phyloP scores from a whole-genome alignment of 1,140 invertebrate species.

The Macrostomum lignano region DNA sequence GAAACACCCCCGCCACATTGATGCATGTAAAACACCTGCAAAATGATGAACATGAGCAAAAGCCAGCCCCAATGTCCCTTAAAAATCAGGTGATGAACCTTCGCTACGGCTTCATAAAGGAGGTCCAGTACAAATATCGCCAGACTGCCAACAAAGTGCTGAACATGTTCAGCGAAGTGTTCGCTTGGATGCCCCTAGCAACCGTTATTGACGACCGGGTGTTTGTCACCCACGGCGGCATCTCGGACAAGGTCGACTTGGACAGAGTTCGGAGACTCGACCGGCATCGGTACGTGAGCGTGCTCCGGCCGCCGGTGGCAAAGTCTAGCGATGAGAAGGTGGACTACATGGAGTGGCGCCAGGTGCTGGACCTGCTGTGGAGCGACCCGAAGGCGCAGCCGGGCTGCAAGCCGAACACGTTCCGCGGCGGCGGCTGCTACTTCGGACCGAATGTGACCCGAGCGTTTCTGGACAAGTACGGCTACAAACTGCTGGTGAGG shows the following conservation, averaged over 20 bases:
- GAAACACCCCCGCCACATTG: too few species aligned
- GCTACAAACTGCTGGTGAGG: conserved; percentile 43
- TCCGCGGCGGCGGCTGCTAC: conserved; percentile 58
- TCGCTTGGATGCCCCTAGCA: conserved; percentile 56
- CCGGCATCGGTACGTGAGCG: conserved; percentile 42
- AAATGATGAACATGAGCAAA: too few species aligned
- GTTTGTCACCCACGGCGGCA: conserved; percentile 58
- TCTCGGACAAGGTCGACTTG: conserved; percentile 49
- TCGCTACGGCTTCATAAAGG: too few species aligned
- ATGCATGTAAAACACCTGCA: too few species aligned
- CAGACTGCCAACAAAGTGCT: conserved; percentile 44
- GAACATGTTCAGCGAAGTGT: conserved; percentile 51
- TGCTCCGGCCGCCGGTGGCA: too few species aligned
- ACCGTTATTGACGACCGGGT: conserved; percentile 57
- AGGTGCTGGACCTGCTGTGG: conserved; percentile 66
- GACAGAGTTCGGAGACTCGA: conserved; percentile 41
- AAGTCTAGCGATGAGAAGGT: too few species aligned
- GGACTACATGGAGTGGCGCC: too few species aligned
- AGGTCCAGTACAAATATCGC: too few species aligned
- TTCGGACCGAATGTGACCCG: conserved; percentile 61
- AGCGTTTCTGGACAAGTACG: conserved; percentile 42
- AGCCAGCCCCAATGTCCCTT: too few species aligned
- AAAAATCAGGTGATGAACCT: too few species aligned
- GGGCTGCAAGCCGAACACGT: conserved; percentile 45
- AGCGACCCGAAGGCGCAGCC: conserved; percentile 45